phyloP scores from a whole-genome alignment of 2,888 invertebrate genomes.

The Dendrolimus pini region DNA sequence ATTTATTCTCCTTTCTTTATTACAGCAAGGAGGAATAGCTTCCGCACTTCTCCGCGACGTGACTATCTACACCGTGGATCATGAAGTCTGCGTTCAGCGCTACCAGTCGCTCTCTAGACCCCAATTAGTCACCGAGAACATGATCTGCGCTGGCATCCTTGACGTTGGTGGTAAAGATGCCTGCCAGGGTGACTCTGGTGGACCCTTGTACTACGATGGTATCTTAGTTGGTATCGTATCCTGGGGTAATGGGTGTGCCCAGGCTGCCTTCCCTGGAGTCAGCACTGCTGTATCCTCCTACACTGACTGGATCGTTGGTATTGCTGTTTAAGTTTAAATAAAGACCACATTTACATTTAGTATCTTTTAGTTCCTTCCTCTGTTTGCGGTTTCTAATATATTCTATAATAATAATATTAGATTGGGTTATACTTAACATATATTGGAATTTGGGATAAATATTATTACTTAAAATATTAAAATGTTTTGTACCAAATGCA shows the following conservation, averaged over 20 bases:
- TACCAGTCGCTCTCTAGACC: conserved; percentile 23
- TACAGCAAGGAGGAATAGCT: conserved; percentile 23
- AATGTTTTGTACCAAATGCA: no score
- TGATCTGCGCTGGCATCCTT: conserved; percentile 49
- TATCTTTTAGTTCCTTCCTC: no score
- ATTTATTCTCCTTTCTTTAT: not conserved
- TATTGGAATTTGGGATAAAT: no score
- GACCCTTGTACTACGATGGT: conserved; percentile 53
- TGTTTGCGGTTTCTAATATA: no score
- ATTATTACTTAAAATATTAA: no score
- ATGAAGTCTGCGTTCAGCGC: conserved; percentile 28
- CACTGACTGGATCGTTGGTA: conserved; percentile 35
- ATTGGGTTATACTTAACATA: no score
- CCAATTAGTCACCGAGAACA: conserved; percentile 35
- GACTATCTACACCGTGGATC: conserved; percentile 39
- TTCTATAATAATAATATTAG: no score
- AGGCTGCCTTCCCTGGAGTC: conserved; percentile 57
- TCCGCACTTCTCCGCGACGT: conserved; percentile 30
- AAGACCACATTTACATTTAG: not conserved
- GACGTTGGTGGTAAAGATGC: conserved; percentile 38
- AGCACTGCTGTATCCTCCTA: conserved; percentile 51
- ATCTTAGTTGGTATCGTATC: conserved; percentile 60
- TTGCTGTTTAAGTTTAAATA: conserved; percentile 6
- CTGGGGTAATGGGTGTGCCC: conserved; percentile 65
- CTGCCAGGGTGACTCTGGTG: conserved; percentile 67